These are phyloP conservation scores for Perca schrenkii DNA, from an alignment of 2,113 vertebrate species.

Conservation along the genomic window DNA sequence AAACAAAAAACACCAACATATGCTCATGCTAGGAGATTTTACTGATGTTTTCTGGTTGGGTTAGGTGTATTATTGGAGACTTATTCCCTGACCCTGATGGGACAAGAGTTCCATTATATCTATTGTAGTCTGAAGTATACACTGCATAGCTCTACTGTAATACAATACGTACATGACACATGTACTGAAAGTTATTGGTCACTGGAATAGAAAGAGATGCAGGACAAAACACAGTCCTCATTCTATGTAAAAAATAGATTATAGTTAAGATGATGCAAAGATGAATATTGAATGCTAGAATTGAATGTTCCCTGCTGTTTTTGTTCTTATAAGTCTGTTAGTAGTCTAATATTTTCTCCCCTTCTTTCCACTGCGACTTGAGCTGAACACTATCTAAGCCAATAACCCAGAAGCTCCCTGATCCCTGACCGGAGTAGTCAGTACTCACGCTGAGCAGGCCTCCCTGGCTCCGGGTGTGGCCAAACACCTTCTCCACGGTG, in stretches of 20 bases:
- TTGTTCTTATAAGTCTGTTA: neutral
- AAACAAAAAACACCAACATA: too few relatives aligned
- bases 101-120: neutral
- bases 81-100: neutral
- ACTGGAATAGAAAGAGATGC: neutral
- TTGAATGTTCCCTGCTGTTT: neutral
- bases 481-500: conserved; percentile 86
- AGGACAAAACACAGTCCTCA: neutral
- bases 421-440: neutral
- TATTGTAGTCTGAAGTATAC: neutral
- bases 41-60: too few relatives aligned
- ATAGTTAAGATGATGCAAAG: neutral
- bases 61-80: neutral
- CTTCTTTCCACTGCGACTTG: neutral
- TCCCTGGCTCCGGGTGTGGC: conserved; percentile 85
- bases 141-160: neutral
- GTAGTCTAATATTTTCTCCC: too few relatives aligned
- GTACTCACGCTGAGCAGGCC: conserved; percentile 82
- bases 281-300: neutral
- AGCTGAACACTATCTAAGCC: neutral
- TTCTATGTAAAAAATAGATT: too few relatives aligned
- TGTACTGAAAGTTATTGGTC: neutral
- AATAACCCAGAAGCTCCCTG: neutral
- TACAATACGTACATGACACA: neutral
- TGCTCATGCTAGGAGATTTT: neutral